Evolutionary conservation across 2,888 invertebrate species (phyloP).

Genomic region (Stenodema calcarata): DNA sequence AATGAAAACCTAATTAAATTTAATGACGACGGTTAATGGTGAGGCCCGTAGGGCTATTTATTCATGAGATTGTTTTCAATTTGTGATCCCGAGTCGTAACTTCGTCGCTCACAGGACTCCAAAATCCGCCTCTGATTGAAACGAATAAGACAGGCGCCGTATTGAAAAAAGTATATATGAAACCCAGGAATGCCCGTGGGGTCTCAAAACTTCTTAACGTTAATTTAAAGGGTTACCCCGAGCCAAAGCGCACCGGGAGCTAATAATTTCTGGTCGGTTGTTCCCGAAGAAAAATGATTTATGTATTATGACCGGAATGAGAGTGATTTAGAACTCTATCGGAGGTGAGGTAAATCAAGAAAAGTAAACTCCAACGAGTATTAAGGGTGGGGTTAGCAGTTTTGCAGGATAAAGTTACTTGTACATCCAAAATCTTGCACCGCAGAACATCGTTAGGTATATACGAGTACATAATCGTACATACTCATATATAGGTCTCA

Average conservation of each 20-base stretch:
- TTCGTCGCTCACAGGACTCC: constrained; percentile 19
- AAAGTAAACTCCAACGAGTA: background rate
- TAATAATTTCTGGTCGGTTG: constrained; percentile 22
- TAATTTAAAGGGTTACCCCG: constrained; percentile 3
- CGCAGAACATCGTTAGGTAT: no score
- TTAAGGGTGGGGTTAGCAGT: background rate
- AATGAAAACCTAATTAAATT: constrained; percentile 44
- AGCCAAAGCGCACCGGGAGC: constrained; percentile 5
- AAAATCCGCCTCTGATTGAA: constrained; percentile 37
- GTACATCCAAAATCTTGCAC: no score
- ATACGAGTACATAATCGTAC: no score
- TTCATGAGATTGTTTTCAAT: constrained; percentile 46
- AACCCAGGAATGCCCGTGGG: constrained; percentile 14
- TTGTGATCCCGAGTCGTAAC: background rate
- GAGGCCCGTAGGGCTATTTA: constrained; percentile 28
- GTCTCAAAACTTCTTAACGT: constrained; percentile 5
- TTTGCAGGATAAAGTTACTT: background rate
- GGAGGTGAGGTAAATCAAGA: background rate
- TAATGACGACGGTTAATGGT: constrained; percentile 31
- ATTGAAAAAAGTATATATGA: constrained; percentile 15
- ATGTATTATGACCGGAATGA: background rate
- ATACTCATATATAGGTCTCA: no score
- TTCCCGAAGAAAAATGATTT: background rate
- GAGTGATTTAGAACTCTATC: constrained; percentile 34
- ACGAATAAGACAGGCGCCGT: constrained; percentile 45